Conservation (phyloP, 2,113 vertebrate species). For the Corythaeola cristata region DNA sequence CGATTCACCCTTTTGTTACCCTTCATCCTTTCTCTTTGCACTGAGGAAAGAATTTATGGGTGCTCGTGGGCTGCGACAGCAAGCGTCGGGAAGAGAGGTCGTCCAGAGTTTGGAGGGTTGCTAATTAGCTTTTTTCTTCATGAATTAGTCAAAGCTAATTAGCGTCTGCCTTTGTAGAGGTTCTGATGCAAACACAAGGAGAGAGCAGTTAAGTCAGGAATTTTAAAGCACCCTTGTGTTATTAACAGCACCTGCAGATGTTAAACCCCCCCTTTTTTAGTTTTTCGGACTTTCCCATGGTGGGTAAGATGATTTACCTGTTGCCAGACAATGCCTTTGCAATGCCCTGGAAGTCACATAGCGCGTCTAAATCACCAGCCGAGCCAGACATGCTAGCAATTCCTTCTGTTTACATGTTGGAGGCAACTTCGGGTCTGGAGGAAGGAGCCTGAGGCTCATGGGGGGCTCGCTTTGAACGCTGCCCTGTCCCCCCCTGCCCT, state of each 20-base stretch:
- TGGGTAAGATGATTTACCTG: background rate
- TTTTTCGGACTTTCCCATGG: background rate
- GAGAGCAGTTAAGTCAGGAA: background rate
- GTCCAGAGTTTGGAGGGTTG: slow-evolving; percentile 41
- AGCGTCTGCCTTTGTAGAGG: background rate
- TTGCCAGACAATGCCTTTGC: background rate
- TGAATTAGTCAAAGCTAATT: slow-evolving; percentile 67
- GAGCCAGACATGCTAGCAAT: background rate
- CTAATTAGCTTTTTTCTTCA: slow-evolving; percentile 56
- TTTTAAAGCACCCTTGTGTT: background rate
- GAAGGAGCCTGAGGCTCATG: background rate
- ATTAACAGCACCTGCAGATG: background rate
- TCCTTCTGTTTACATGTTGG: slow-evolving; percentile 11
- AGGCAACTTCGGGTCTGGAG: slow-evolving; percentile 8
- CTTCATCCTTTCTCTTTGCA: background rate
- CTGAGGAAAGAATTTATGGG: background rate
- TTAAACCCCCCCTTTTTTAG: background rate
- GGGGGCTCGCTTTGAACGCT: background rate
- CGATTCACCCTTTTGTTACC: background rate
- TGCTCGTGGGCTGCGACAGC: background rate
- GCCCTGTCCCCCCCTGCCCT: background rate
- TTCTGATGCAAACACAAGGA: background rate
- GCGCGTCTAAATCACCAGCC: background rate
- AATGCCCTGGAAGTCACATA: background rate
- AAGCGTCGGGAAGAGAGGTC: background rate